Conservation (phyloP, 1,140 invertebrate genomes). For the Arctopsyche grandis region DNA sequence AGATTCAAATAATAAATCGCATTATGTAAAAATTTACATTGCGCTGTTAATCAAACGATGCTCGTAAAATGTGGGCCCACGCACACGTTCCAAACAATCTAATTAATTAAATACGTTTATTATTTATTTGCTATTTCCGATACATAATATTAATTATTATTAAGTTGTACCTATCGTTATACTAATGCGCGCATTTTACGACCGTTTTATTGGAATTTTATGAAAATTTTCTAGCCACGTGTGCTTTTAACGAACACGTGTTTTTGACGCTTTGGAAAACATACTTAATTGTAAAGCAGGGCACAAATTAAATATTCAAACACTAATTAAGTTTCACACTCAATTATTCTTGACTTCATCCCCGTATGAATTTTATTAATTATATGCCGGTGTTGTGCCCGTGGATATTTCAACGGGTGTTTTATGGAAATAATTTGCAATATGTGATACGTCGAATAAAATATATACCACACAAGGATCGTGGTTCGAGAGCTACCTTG, state of each 20-base stretch:
- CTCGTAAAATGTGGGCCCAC: constrained; percentile 27
- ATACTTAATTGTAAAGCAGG: too few species aligned
- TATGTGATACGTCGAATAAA: too few species aligned
- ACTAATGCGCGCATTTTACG: not conserved
- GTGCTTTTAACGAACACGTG: not conserved
- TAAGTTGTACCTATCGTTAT: not conserved
- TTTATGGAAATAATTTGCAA: too few species aligned
- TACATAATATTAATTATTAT: constrained; percentile 1
- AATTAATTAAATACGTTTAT: constrained; percentile 24
- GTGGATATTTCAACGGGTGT: too few species aligned
- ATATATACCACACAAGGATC: too few species aligned
- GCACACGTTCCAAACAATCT: constrained; percentile 18
- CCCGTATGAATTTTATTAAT: too few species aligned
- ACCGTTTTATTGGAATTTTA: not conserved
- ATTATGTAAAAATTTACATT: not conserved
- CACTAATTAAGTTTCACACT: too few species aligned
- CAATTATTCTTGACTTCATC: too few species aligned
- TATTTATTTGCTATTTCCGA: constrained; percentile 9
- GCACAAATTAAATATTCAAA: too few species aligned
- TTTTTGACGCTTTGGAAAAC: not conserved
- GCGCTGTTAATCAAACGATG: constrained; percentile 16
- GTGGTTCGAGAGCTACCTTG: too few species aligned
- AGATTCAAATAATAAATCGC: constrained; percentile 16
- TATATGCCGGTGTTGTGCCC: too few species aligned
- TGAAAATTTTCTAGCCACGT: not conserved